Evolutionary conservation across 2,888 invertebrate species (phyloP), one percentile per base, ranked within the genome.

Genomic region (Troides helena): DNA sequence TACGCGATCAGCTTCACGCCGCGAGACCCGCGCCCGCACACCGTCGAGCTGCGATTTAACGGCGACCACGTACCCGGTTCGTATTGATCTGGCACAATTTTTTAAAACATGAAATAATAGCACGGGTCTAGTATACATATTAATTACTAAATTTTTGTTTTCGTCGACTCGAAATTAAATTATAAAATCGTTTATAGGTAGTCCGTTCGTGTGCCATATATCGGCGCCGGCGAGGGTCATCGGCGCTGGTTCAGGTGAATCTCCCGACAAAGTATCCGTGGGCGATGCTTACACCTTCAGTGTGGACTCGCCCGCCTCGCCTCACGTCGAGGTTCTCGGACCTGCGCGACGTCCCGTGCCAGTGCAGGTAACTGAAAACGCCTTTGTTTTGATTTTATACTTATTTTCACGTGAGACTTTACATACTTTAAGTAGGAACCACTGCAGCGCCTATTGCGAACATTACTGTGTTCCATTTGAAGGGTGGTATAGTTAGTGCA

Each of bases 1-100:
- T 99, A 99, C 86, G 98, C 98, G 39, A 99, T 99, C 78, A 98
- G 99, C 50, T 99, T 99, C 88, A 97, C 98, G 12, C 99, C 99
- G 0, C 95, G 98, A 60, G 98, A 98, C 82, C 95, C 98, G 0
- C 95, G 97, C 68, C 95, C 96, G 46, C 99, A 99, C 84, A 97
- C 97, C 0, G 98, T 99, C 17, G 98, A 99, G 86, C 94, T 99
- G 68, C 94, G 98, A 69, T 99, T 99, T 90, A 99, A 99, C 83
- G 97, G 97, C 0, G 97, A 98, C 82, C 97, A 98, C 86, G 99
- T 99, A 21, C 98, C 98, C 70, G 98, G 97, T 89, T 89, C 86
- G 83, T 72, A 65, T 50, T 4, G 6, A n/a, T 53, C 6, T 53
- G 17, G 10, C 10, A 14, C 5, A 1, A 5, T 50, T 14, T 50